phyloP scores from a whole-genome alignment of 2,888 invertebrate species.

The Melanostoma scalare region DNA sequence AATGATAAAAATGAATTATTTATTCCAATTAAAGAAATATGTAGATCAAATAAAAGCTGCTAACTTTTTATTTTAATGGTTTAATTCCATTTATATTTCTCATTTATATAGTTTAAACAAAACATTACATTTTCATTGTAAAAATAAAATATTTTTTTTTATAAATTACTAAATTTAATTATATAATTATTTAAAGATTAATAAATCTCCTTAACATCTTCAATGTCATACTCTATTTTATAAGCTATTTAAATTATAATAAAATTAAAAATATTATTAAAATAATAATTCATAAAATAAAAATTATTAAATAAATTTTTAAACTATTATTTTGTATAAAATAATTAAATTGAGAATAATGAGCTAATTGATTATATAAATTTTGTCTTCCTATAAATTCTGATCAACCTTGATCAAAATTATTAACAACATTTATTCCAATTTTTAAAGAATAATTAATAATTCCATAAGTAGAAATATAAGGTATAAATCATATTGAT shows the following conservation, averaged over 20 bases:
- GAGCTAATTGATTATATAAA: conserved; percentile 81
- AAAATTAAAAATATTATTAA: too few relatives aligned
- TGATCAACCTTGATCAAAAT: conserved; percentile 83
- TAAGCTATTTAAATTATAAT: conserved; percentile 79
- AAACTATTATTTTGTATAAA: conserved; percentile 74
- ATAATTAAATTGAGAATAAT: conserved; percentile 81
- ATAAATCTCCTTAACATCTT: conserved; percentile 81
- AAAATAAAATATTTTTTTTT: conserved; percentile 82
- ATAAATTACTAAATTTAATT: conserved; percentile 76
- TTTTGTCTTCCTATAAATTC: conserved; percentile 83
- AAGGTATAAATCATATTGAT: conserved; percentile 80
- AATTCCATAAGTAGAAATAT: conserved; percentile 82
- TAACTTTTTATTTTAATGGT: too few relatives aligned
- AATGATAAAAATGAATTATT: conserved; percentile 74
- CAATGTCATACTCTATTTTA: conserved; percentile 82
- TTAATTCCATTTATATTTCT: conserved; percentile 40
- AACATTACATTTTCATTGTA: conserved; percentile 87
- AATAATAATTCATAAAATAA: too few relatives aligned
- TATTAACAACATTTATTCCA: conserved; percentile 81
- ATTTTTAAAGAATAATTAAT: conserved; percentile 82
- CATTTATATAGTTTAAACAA: conserved; percentile 79
- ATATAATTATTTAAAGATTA: conserved; percentile 76
- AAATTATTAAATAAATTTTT: too few relatives aligned
- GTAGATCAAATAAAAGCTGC: too few relatives aligned
- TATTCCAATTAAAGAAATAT: conserved; percentile 81